phyloP scores from a whole-genome alignment of 1,140 invertebrate genomes.

The Limonius californicus region DNA sequence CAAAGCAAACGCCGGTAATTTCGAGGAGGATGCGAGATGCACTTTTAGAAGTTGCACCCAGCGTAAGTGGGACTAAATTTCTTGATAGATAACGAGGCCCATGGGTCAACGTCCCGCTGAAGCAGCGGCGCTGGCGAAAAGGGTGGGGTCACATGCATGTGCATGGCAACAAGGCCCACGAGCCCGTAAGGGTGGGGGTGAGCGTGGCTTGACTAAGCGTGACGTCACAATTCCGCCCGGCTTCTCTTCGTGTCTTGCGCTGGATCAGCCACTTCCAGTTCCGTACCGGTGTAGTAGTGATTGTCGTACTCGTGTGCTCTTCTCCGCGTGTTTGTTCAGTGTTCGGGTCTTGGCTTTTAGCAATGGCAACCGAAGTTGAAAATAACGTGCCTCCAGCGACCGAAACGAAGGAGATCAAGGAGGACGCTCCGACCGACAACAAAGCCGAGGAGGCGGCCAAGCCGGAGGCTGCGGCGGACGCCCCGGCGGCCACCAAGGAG shows the following conservation, averaged over 20 bases:
- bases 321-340: constrained; percentile 19
- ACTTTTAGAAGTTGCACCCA: background rate
- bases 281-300: constrained; percentile 12
- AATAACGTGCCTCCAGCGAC: constrained; percentile 59
- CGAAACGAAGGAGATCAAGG: constrained; percentile 62
- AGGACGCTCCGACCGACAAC: constrained; percentile 53
- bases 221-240: constrained; percentile 21
- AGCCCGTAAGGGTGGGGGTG: constrained; percentile 26
- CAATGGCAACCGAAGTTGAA: constrained; percentile 70
- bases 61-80: background rate
- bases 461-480: constrained; percentile 54
- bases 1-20: background rate
- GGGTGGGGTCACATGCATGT: constrained; percentile 38
- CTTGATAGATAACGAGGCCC: constrained; percentile 6
- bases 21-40: background rate
- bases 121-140: constrained; percentile 19
- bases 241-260: constrained; percentile 8
- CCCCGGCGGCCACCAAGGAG: constrained; percentile 49
- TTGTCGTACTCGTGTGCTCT: constrained; percentile 18
- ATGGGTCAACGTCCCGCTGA: constrained; percentile 23
- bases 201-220: constrained; percentile 18
- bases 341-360: constrained; percentile 8
- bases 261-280: constrained; percentile 17
- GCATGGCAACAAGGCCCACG: constrained; percentile 35
- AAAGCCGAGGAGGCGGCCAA: constrained; percentile 56